A percentile compares a stretch with the other conserved stretches of the same genome.
Evolutionary conservation across 2,888 invertebrate species (phyloP).

Genomic region (Rutpela maculata): DNA sequence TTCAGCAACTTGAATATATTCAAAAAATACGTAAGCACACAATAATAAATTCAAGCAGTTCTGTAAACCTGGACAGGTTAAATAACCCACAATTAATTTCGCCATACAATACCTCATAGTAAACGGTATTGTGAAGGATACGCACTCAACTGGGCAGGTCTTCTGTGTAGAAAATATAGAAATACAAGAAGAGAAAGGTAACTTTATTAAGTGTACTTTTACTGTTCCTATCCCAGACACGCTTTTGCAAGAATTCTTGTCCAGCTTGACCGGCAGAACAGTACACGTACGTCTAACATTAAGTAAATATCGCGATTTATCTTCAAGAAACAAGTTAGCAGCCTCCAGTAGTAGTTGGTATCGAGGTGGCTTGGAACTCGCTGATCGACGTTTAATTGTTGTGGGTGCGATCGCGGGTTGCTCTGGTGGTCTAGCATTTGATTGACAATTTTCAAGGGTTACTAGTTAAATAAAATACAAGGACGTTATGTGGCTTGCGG

Average conservation of each 20-base stretch:
- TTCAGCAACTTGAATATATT: no score
- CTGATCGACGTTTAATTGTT: conserved; percentile 9
- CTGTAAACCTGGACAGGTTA: neutral
- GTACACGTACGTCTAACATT: conserved; percentile 42
- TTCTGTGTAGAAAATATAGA: conserved; percentile 2
- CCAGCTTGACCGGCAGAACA: neutral
- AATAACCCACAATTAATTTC: neutral
- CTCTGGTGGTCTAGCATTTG: conserved; percentile 19
- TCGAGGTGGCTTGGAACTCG: conserved; percentile 43
- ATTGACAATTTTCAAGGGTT: conserved; percentile 27
- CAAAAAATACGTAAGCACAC: no score
- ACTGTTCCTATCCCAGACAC: conserved; percentile 49
- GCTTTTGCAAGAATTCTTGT: conserved; percentile 20
- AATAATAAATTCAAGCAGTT: no score
- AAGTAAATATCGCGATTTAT: conserved; percentile 43
- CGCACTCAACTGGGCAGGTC: conserved; percentile 12
- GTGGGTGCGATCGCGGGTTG: conserved; percentile 27
- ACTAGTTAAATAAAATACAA: conserved; percentile 13
- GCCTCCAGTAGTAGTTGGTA: conserved; percentile 51
- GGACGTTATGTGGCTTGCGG: conserved; percentile 11
- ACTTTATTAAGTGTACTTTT: conserved; percentile 43
- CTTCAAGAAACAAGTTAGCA: conserved; percentile 42
- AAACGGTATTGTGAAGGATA: conserved; percentile 11
- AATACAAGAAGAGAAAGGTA: conserved; percentile 51
- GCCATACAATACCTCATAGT: neutral